Conservation (phyloP, 2,113 vertebrate species). For the Takifugu bimaculatus region DNA sequence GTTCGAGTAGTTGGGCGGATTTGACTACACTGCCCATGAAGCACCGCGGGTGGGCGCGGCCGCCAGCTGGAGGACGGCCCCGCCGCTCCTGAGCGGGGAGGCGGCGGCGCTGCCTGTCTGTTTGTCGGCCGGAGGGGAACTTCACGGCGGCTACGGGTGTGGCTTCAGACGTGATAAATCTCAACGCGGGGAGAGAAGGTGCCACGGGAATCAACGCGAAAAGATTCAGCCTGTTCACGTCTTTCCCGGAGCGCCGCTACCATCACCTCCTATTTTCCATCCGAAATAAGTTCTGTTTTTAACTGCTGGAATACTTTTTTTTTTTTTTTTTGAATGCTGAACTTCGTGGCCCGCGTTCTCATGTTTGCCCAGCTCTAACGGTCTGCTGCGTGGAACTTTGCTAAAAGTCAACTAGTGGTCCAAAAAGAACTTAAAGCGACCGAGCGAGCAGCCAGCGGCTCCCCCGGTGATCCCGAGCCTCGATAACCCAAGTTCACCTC, state of each 20-base stretch:
- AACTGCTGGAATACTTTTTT: conserved; percentile 64
- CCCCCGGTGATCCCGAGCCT: conserved; percentile 1
- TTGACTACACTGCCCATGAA: conserved; percentile 70
- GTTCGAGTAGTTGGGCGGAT: neutral
- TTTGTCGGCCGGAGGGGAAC: conserved; percentile 56
- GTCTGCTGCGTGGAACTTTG: conserved; percentile 10
- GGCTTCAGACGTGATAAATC: conserved; percentile 71
- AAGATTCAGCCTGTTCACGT: neutral
- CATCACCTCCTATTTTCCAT: conserved; percentile 12
- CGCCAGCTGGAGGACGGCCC: neutral
- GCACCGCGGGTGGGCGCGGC: conserved; percentile 37
- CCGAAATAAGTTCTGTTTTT: conserved; percentile 5
- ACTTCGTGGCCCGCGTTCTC: conserved; percentile 48
- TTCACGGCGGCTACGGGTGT: conserved; percentile 72
- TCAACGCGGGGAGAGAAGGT: conserved; percentile 46
- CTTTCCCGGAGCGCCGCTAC: neutral
- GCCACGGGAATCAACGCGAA: conserved; percentile 19
- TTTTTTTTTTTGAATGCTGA: neutral
- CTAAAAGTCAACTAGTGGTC: conserved; percentile 10
- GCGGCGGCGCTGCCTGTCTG: conserved; percentile 52
- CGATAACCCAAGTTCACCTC: conserved; percentile 8
- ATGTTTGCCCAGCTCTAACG: conserved; percentile 37
- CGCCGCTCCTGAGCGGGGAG: conserved; percentile 36
- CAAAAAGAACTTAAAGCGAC: conserved; percentile 22
- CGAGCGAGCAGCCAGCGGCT: conserved; percentile 15